These are phyloP conservation scores for Pterois miles DNA, from an alignment of 2,797 vertebrate genomes.

Conservation along the genomic window DNA sequence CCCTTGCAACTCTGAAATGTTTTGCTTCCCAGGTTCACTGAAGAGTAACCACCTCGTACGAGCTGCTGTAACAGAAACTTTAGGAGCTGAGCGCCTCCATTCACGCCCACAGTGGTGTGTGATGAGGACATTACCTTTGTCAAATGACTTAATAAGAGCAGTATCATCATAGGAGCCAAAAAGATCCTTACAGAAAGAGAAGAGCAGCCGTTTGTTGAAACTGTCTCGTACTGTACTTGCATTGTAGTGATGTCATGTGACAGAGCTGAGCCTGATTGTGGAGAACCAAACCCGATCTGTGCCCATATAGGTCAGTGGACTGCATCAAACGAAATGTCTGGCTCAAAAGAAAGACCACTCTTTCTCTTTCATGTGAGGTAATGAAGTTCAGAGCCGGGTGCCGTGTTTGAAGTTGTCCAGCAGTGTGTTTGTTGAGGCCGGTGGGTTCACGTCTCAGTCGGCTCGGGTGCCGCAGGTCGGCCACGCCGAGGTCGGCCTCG, in stretches of 20 bases:
- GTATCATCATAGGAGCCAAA: not conserved
- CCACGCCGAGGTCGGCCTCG: slow-evolving; percentile 14
- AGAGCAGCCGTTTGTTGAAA: no score
- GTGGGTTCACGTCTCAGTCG: slow-evolving; percentile 47
- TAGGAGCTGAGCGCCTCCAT: not conserved
- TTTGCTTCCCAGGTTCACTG: slow-evolving; percentile 27
- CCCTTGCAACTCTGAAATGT: slow-evolving; percentile 19
- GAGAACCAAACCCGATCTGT: slow-evolving; percentile 11
- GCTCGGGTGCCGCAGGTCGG: slow-evolving; percentile 55
- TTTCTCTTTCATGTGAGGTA: slow-evolving; percentile 76
- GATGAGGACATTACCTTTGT: not conserved
- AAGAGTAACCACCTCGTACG: slow-evolving; percentile 18
- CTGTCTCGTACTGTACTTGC: not conserved
- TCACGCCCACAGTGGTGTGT: not conserved
- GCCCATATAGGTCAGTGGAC: slow-evolving; percentile 58
- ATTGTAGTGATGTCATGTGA: not conserved
- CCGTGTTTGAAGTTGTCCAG: slow-evolving; percentile 71
- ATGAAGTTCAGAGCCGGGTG: slow-evolving; percentile 65
- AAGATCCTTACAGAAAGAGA: no score
- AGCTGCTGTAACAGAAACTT: slow-evolving; percentile 10
- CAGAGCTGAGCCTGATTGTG: slow-evolving; percentile 1
- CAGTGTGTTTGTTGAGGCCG: slow-evolving; percentile 67
- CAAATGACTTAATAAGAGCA: not conserved
- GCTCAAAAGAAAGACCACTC: slow-evolving; percentile 54
- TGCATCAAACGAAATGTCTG: slow-evolving; percentile 67